A percentile compares a stretch with the other conserved stretches of the same genome.
Conservation (phyloP, 2,888 invertebrate genomes). For the Crematogaster levior region DNA sequence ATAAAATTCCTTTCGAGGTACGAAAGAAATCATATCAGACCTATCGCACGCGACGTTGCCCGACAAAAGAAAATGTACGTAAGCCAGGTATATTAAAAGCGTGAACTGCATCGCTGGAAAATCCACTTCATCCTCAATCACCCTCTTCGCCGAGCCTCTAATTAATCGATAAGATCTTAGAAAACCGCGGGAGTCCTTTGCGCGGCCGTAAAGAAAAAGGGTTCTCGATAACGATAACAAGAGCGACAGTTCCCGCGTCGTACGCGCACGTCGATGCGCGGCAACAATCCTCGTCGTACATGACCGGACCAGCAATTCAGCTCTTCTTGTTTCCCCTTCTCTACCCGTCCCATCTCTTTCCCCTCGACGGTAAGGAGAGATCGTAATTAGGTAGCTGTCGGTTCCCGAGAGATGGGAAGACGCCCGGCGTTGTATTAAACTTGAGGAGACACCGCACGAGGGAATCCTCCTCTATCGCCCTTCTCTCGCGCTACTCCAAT, state of each 20-base stretch:
- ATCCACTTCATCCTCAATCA: constrained; percentile 14
- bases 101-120: constrained; percentile 18
- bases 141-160: constrained; percentile 56
- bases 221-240: constrained; percentile 61
- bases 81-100: constrained; percentile 34
- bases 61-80: not conserved
- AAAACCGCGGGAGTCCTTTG: constrained; percentile 55
- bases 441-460: constrained; percentile 66
- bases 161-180: constrained; percentile 76
- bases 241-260: constrained; percentile 61
- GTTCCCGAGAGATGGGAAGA: constrained; percentile 60
- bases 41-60: constrained; percentile 9
- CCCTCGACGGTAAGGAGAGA: constrained; percentile 61
- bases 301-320: constrained; percentile 62
- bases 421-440: constrained; percentile 65
- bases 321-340: not conserved
- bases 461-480: constrained; percentile 64
- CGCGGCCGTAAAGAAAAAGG: constrained; percentile 21
- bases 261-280: constrained; percentile 59
- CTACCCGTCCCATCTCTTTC: not conserved
- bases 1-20: constrained; percentile 3
- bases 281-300: constrained; percentile 51
- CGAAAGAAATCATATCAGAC: not conserved
- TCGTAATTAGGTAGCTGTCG: constrained; percentile 74
- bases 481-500: constrained; percentile 74